These are phyloP conservation scores for Acanthosepion esculentum DNA, from an alignment of 2,888 invertebrate genomes.

Conservation along the genomic window DNA sequence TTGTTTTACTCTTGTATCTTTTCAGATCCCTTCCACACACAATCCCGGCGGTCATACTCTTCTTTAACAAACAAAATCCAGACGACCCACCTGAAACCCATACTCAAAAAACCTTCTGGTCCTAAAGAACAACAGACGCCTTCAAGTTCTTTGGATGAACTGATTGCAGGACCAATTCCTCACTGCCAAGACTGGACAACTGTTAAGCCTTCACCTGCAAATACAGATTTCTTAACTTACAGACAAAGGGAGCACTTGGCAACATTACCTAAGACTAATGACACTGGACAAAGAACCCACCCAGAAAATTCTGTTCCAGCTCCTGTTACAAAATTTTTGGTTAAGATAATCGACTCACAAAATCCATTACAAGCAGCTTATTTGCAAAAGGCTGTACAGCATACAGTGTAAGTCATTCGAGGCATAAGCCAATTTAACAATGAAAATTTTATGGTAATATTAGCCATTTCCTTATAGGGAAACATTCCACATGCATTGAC, in stretches of 20 bases:
- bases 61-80: background rate
- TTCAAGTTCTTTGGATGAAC: constrained; percentile 23
- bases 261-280: background rate
- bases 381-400: background rate
- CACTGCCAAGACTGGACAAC: background rate
- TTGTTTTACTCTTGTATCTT: background rate
- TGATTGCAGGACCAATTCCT: background rate
- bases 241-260: background rate
- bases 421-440: no score
- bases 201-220: background rate
- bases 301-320: background rate
- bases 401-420: background rate
- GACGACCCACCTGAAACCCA: background rate
- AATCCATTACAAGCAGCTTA: background rate
- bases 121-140: background rate
- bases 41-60: background rate
- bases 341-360: background rate
- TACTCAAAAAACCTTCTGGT: background rate
- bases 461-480: no score
- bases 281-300: background rate
- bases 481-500: no score
- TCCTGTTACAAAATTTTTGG: background rate
- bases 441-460: no score
- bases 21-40: background rate
- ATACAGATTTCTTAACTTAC: background rate